Evolutionary conservation across 2,113 vertebrate species (phyloP), one percentile per base, ranked within the genome.

Genomic region (Pterophyllum scalare): DNA sequence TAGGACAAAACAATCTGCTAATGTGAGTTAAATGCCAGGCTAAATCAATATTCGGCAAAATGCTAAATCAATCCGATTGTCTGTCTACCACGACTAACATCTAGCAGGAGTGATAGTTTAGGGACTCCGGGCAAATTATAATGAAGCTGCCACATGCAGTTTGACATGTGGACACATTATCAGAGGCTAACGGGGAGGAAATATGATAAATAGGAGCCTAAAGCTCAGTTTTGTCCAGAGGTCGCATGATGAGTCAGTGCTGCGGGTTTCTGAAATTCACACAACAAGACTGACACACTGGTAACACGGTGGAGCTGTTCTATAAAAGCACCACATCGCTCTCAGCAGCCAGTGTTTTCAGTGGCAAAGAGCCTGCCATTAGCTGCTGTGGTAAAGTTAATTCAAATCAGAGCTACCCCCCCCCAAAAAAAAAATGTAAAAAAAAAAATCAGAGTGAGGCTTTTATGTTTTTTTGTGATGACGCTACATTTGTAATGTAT

Each of bases 381-480:
- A 79, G 79, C 56, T 33, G n/a, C 20, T 19, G 75, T 31, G 31
- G 15, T 22, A 15, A 72, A 22, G 67, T 14, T 11, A 77, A 54
- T 35, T 62, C 26, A 85, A 59, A 61, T 78, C 33, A 65, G n/a
- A 75, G 70, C 5, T 70, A 40, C 24, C 56, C 22, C 7, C 7
- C 3, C 35, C 35, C 33, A 1, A 7, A 33, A 56, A n/a, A n/a
- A n/a, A n/a, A n/a, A n/a, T n/a, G n/a, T n/a, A n/a, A n/a, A n/a
- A n/a, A n/a, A n/a, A n/a, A 38, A 52, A 19, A 65, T 60, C 28
- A n/a, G 22, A 56, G 12, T 17, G 9, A n/a, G 15, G 78, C 75
- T 82, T 86, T 84, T 43, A 78, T 59, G 59, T 13, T 81, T 84
- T 87, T 74, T 10, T 81, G 26, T 10, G 0, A 38, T 20, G 13